Evolutionary conservation across 2,797 vertebrate species (phyloP).

Genomic region (Eurystomus glaucurus): DNA sequence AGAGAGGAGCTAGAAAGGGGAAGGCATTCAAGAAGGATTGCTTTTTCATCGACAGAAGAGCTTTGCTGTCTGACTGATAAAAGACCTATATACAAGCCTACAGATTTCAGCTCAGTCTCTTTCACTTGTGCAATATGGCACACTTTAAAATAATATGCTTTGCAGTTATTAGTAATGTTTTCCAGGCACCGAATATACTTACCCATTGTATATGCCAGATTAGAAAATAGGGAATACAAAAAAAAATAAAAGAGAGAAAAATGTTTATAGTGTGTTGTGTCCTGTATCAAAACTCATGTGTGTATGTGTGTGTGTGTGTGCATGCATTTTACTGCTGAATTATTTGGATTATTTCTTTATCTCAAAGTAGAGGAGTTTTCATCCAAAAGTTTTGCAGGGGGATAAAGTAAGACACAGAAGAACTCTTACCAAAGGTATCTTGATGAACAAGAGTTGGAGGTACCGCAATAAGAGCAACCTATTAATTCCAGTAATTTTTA

Average conservation of each 20-base stretch:
- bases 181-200: neutral
- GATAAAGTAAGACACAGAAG: neutral
- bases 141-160: neutral
- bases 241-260: neutral
- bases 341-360: neutral
- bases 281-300: neutral
- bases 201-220: neutral
- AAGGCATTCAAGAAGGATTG: neutral
- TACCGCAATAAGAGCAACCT: neutral
- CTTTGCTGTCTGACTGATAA: neutral
- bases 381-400: neutral
- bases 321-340: neutral
- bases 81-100: neutral
- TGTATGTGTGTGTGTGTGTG: rapidly evolving
- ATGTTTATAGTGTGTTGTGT: neutral
- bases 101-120: neutral
- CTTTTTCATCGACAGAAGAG: neutral
- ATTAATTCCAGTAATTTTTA: neutral
- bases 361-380: neutral
- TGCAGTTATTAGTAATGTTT: neutral
- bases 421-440: neutral
- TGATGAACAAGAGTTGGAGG: neutral
- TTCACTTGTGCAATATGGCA: neutral
- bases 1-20: neutral
- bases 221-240: neutral